phyloP scores from a whole-genome alignment of 2,113 vertebrate genomes.

The Microtus pennsylvanicus region DNA sequence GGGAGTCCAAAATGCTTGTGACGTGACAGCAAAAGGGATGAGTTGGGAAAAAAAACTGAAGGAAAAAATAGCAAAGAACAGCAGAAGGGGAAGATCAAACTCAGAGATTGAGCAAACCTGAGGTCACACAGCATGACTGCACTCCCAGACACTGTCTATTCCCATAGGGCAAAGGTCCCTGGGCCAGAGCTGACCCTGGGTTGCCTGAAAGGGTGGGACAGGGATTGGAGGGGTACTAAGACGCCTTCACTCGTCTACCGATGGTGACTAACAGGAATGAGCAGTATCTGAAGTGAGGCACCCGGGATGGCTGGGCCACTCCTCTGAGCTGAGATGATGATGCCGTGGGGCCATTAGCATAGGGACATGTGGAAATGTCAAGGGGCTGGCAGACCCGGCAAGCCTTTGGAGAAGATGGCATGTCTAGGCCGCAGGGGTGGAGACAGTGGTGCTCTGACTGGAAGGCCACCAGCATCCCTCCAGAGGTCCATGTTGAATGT shows the following conservation, averaged over 20 bases:
- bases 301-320: neutral
- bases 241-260: neutral
- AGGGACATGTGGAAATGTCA: neutral
- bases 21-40: neutral
- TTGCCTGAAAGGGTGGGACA: neutral
- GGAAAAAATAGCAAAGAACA: neutral
- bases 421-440: neutral
- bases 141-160: neutral
- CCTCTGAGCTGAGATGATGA: neutral
- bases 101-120: conserved; percentile 20
- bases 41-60: neutral
- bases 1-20: neutral
- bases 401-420: neutral
- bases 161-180: neutral
- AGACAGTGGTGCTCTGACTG: neutral
- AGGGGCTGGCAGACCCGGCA: neutral
- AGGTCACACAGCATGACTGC: conserved; percentile 7
- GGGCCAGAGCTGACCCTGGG: neutral
- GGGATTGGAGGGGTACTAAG: neutral
- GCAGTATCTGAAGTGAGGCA: conserved; percentile 47
- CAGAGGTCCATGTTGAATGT: neutral
- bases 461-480: neutral
- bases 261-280: conserved; percentile 70
- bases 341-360: neutral
- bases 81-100: neutral